Conservation (phyloP, 2,888 invertebrate genomes). For the Drosophila pullipes region DNA sequence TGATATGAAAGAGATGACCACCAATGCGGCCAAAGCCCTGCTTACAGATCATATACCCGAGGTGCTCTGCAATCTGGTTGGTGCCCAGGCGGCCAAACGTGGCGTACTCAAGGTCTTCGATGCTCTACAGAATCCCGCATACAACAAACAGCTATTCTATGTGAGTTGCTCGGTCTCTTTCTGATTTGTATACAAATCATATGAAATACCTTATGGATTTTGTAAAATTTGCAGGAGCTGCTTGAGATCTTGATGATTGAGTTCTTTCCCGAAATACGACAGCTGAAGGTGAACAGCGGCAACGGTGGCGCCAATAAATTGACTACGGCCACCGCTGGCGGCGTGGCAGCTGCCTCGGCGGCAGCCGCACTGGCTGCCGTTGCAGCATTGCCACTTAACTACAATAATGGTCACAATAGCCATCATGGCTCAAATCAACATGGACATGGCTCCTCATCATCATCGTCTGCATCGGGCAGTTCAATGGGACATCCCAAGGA, state of each 20-base stretch:
- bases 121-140: slow-evolving; percentile 92
- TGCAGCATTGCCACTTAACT: slow-evolving; percentile 60
- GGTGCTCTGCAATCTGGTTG: slow-evolving; percentile 93
- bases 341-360: slow-evolving; percentile 62
- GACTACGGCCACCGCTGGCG: slow-evolving; percentile 62
- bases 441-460: slow-evolving; percentile 10
- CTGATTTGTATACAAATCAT: background rate
- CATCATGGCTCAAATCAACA: slow-evolving; percentile 37
- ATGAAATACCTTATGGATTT: slow-evolving; percentile 1
- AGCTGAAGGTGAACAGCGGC: slow-evolving; percentile 83
- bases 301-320: slow-evolving; percentile 52
- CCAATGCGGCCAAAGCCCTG: slow-evolving; percentile 88
- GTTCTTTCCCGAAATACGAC: slow-evolving; percentile 90
- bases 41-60: slow-evolving; percentile 91
- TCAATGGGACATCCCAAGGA: slow-evolving; percentile 41
- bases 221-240: slow-evolving; percentile 87
- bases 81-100: slow-evolving; percentile 92
- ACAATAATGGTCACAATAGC: slow-evolving; percentile 43
- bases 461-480: slow-evolving; percentile 12
- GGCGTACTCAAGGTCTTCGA: slow-evolving; percentile 95
- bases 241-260: slow-evolving; percentile 89
- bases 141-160: slow-evolving; percentile 96
- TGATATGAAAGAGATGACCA: slow-evolving; percentile 89
- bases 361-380: slow-evolving; percentile 68
- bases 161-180: slow-evolving; percentile 86